phyloP scores from a whole-genome alignment of 2,888 invertebrate genomes.

The Allolobophora icterica region DNA sequence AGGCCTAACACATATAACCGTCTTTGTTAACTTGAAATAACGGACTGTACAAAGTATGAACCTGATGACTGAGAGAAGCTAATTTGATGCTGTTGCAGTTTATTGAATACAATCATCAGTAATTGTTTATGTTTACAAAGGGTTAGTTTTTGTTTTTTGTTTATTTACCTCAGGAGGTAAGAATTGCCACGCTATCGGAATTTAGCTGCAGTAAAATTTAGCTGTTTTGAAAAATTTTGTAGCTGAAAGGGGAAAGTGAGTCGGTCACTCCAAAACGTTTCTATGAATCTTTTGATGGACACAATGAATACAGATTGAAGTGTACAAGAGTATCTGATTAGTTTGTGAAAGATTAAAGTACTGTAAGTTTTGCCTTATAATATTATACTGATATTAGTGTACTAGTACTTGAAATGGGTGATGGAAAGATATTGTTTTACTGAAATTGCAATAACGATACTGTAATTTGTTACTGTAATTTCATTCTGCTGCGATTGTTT shows the following conservation, averaged over 20 bases:
- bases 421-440: neutral
- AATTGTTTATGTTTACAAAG: neutral
- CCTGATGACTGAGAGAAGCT: neutral
- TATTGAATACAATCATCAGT: neutral
- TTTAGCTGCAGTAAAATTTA: neutral
- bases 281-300: neutral
- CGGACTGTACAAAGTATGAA: neutral
- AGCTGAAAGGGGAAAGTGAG: neutral
- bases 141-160: neutral
- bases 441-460: slow-evolving; percentile 10
- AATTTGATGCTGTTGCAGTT: slow-evolving; percentile 10
- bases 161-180: neutral
- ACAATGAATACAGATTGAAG: neutral
- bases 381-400: no score
- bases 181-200: neutral
- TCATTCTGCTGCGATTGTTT: neutral
- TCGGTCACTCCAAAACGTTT: neutral
- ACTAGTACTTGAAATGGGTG: neutral
- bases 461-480: slow-evolving; percentile 17
- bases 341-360: neutral
- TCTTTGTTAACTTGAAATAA: neutral
- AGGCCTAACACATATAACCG: neutral
- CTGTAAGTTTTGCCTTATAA: neutral
- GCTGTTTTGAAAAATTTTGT: neutral
- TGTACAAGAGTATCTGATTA: neutral